These are phyloP conservation scores for Nephrotoma guestfalica DNA, from an alignment of 2,888 invertebrate genomes.

Conservation along the genomic window DNA sequence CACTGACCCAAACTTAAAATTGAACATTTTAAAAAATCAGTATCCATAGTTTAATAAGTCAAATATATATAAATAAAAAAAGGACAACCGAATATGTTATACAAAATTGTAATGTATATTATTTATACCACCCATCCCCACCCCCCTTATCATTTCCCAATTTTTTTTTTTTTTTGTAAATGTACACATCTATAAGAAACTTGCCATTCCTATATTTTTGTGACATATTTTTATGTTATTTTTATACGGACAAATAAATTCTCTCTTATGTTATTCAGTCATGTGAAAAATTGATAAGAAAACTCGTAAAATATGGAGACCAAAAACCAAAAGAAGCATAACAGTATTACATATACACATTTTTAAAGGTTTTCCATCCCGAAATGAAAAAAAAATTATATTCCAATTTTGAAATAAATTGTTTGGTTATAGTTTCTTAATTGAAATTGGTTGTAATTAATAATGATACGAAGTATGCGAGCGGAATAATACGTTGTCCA, in stretches of 20 bases:
- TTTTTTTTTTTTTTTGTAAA: neutral
- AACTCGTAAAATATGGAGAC: neutral
- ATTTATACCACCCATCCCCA: neutral
- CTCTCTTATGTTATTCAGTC: neutral
- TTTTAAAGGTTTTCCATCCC: neutral
- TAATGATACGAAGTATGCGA: neutral
- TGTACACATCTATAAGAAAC: neutral
- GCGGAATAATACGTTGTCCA: neutral
- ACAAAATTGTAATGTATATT: neutral
- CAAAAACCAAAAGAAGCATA: neutral
- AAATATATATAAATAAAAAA: neutral
- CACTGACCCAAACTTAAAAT: neutral
- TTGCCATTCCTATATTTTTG: neutral
- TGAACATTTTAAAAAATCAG: neutral
- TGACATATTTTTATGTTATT: neutral
- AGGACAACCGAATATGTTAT: neutral
- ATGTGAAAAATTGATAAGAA: slow-evolving; percentile 4
- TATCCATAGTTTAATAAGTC: neutral
- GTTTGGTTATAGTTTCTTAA: neutral
- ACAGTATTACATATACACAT: neutral
- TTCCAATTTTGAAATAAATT: neutral
- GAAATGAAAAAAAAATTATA: neutral
- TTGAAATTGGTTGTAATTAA: neutral
- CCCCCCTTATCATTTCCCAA: neutral
- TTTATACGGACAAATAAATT: neutral